Evolutionary conservation across 2,797 vertebrate genomes (phyloP), one percentile per base, ranked within the genome.

Genomic region (Acanthiza pusilla): DNA sequence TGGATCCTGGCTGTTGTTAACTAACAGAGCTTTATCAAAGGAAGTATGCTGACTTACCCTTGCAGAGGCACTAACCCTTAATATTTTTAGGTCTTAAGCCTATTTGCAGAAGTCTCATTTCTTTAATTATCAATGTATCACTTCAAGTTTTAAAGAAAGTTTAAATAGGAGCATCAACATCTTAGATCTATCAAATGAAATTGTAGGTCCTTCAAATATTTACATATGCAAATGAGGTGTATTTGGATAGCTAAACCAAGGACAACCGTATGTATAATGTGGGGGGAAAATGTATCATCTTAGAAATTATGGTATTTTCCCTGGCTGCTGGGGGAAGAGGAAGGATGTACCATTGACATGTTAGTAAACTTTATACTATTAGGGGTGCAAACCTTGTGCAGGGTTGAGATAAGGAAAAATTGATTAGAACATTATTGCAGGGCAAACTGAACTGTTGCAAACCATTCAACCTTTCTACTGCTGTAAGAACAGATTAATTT

Each of bases 371-470:
- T 87, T 95, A 77, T 92, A 43, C 66, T 91, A 34, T 90, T 91
- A 95, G 88, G 77, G 75, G 54, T 95, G 51, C 57, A 96, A 94
- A 80, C 66, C 70, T 95, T 89, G 93, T 97, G 93, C 87, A 93
- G 87, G 90, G 60, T n/a, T 74, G 91, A 97, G 96, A 97, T 97
- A 97, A 98, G 95, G 84, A 97, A 95, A 97, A 96, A 94, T 54
- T 58, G 79, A 93, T 97, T 97, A 84, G 51, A 97, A 95, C 96
- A 77, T 96, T 96, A 96, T 96, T 95, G 10, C 63, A 92, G 81
- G 50, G 91, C 90, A 97, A 95, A 96, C 62, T 61, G 76, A 96
- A 91, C 58, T 88, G 74, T 93, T 96, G 47, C 70, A 83, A 96
- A 76, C 75, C 68, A 72, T 92, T 96, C 95, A 93, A 94, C 93